A percentile compares a stretch with the other conserved stretches of the same genome.
phyloP scores from a whole-genome alignment of 2,888 invertebrate species.

The Pimpla rufipes region DNA sequence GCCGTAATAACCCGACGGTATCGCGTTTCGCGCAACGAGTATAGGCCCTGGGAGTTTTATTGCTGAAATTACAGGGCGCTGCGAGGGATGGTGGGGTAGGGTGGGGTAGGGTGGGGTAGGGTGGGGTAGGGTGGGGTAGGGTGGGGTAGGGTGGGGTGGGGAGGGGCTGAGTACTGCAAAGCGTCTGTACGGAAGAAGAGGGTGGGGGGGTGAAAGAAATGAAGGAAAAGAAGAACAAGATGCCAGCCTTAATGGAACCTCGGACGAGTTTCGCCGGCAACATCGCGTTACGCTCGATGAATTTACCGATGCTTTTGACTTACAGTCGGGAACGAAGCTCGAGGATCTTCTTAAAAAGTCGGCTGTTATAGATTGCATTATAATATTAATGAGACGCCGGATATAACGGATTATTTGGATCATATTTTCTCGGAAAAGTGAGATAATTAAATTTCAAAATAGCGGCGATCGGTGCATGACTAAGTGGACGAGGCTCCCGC shows the following conservation, averaged over 20 bases:
- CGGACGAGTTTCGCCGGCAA: constrained; percentile 14
- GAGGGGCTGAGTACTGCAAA: constrained; percentile 6
- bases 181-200: constrained; percentile 16
- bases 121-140: no score
- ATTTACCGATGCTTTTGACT: constrained; percentile 16
- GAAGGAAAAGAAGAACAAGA: constrained; percentile 4
- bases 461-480: no score
- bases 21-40: constrained; percentile 35
- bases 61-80: constrained; percentile 50
- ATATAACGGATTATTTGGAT: background rate
- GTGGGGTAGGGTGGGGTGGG: no score
- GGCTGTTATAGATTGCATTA: background rate
- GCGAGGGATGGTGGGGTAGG: no score
- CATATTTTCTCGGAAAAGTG: background rate
- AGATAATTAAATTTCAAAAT: no score
- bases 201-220: background rate
- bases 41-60: constrained; percentile 49
- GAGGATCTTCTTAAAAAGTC: background rate
- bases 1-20: constrained; percentile 56
- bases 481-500: no score
- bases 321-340: background rate
- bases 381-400: no score
- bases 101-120: background rate
- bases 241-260: constrained; percentile 38
- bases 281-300: constrained; percentile 26